These are phyloP conservation scores for Elephas maximus DNA, from an alignment of 2,113 vertebrate genomes.

Conservation along the genomic window DNA sequence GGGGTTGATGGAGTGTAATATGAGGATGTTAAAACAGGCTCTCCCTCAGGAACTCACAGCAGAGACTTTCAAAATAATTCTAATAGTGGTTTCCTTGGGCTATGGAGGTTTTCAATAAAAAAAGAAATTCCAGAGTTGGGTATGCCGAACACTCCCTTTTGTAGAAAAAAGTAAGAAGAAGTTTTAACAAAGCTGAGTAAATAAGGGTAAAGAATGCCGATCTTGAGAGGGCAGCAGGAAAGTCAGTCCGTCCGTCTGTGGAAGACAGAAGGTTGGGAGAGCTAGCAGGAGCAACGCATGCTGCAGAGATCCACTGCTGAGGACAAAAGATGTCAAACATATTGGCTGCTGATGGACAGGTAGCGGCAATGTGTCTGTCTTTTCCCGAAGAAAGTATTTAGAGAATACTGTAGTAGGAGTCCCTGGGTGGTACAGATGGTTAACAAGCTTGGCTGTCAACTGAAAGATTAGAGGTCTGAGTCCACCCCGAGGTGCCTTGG, in stretches of 20 bases:
- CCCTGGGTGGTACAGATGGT: not conserved
- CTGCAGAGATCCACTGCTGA: not conserved
- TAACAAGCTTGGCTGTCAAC: not conserved
- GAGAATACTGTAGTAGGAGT: not conserved
- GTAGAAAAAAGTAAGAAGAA: not conserved
- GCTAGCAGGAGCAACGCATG: accelerated
- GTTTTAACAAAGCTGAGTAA: not conserved
- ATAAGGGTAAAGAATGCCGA: not conserved
- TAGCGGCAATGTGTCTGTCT: not conserved
- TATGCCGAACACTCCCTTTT: not conserved
- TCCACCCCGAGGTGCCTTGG: not conserved
- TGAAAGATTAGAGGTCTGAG: not conserved
- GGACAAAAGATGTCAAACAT: not conserved
- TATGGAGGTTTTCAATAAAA: not conserved
- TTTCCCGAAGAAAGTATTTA: not conserved
- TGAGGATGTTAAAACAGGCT: not conserved
- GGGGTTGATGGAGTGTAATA: not conserved
- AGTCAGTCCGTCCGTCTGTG: too few species aligned
- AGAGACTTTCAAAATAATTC: not conserved
- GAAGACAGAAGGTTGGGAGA: not conserved
- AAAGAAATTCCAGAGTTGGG: not conserved
- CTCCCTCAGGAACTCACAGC: not conserved
- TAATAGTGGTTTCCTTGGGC: not conserved
- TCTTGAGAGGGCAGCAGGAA: not conserved
- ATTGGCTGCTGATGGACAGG: not conserved